Base-by-base conservation (phyloP, 2,888 invertebrate species). In the Colostygia pectinataria region DNA sequence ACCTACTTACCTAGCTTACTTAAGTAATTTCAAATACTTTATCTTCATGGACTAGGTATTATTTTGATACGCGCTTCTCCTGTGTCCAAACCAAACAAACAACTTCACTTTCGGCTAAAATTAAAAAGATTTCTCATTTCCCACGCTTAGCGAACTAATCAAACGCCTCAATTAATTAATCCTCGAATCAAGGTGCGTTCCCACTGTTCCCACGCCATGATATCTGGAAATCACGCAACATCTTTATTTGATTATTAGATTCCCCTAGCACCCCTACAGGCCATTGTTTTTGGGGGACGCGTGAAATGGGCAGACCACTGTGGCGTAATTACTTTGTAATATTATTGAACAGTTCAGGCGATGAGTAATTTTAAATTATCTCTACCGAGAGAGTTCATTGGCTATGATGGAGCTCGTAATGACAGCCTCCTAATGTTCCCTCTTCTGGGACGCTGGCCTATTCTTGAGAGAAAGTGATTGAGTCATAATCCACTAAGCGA, bases 191-290 rank as follows among this genome's bases (percentile, higher is more conserved):
- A 89, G 84, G 87, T 82, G 78, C 65, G 76, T 88, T 88, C 87
- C 86, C 85, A 84, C 83, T 20, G 83, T 57, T 54, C 60, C 57
- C 58, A 61, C 60, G 72, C 72, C 71, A 72, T 83, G 84, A 88
- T 89, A 86, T 81, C 86, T 80, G 72, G 61, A 81, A 88, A 90
- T 90, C 90, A 90, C 88, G 90, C 90, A 89, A 90, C 88, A 89
- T 90, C 90, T 90, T 89, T 79, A 89, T 85, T 77, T 77, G 66
- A 75, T 80, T 80, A 82, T 83, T 82, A 74, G 79, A 83, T 83
- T 65, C 69, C 76, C 76, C 73, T 65, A 45, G 43, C 57, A 61
- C 70, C 74, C 69, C 71, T 63, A 66, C 46, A 56, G 56, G 65
- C 76, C 79, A 80, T 90, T 90, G 88, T 89, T 89, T 87, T 82